Percentiles rank a stretch among this genome's conserved stretches.
Conservation (phyloP, 2,797 vertebrate species). For the Loris lydekkerianus region DNA sequence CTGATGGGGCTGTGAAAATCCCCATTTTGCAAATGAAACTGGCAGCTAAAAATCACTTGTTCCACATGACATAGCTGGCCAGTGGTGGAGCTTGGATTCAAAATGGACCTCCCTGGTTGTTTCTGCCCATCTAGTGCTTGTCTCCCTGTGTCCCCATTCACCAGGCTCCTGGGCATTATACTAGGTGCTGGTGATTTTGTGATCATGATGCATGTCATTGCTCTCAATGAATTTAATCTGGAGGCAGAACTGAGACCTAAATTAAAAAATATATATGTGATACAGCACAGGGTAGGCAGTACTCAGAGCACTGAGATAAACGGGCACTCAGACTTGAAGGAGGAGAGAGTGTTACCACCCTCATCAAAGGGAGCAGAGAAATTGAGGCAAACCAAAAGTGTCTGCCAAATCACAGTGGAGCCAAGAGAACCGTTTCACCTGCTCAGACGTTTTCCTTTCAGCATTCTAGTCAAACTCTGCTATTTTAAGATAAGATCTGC, state of each 20-base stretch:
- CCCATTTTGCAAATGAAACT: not conserved
- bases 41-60: not conserved
- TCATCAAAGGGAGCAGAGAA: slow-evolving; percentile 11
- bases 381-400: not conserved
- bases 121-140: too few species aligned
- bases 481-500: not conserved
- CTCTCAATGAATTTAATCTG: slow-evolving; percentile 11
- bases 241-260: not conserved
- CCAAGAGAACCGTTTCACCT: not conserved
- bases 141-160: too few species aligned
- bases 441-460: not conserved
- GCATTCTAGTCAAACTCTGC: not conserved
- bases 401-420: not conserved
- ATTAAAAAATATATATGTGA: too few species aligned
- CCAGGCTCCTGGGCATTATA: fast-evolving
- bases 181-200: not conserved
- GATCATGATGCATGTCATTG: not conserved
- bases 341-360: not conserved
- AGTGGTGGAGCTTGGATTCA: not conserved
- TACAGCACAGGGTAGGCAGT: not conserved
- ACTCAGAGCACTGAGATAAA: not conserved
- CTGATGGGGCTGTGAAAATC: not conserved
- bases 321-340: not conserved
- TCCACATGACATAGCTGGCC: not conserved
- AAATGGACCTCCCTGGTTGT: not conserved